Evolutionary conservation across 2,797 vertebrate genomes (phyloP).

Genomic region (Poeciliopsis paucimaculata): DNA sequence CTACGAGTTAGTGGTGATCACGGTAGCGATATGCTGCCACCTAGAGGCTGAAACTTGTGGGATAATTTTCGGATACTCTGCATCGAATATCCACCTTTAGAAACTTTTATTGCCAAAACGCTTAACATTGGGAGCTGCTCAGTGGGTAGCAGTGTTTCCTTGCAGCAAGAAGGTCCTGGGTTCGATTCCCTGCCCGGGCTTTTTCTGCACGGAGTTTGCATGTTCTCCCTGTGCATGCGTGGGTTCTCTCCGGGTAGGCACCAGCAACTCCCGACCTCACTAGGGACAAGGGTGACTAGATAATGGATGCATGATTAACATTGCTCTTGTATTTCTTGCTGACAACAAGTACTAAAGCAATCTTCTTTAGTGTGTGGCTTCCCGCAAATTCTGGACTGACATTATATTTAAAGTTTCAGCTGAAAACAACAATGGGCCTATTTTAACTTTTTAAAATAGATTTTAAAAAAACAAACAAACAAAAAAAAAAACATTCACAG

Average conservation of each 20-base stretch:
- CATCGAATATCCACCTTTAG: not conserved
- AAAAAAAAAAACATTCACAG: not conserved
- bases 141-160: too few species aligned
- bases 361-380: not conserved
- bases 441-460: not conserved
- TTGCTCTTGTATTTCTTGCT: not conserved
- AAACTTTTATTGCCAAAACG: too few species aligned
- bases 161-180: too few species aligned
- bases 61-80: not conserved
- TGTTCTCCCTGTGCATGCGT: too few species aligned
- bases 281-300: too few species aligned
- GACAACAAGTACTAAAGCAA: not conserved
- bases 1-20: not conserved
- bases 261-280: too few species aligned
- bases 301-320: not conserved
- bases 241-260: too few species aligned
- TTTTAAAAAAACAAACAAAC: too few species aligned
- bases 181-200: too few species aligned
- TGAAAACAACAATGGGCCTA: not conserved
- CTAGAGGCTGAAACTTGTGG: constrained; percentile 25
- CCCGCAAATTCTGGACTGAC: not conserved
- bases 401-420: not conserved
- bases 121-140: too few species aligned
- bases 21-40: constrained; percentile 17
- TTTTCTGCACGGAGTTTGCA: too few species aligned